These are phyloP conservation scores for Acrobasis repandana DNA, from an alignment of 2,888 invertebrate genomes.

Conservation along the genomic window DNA sequence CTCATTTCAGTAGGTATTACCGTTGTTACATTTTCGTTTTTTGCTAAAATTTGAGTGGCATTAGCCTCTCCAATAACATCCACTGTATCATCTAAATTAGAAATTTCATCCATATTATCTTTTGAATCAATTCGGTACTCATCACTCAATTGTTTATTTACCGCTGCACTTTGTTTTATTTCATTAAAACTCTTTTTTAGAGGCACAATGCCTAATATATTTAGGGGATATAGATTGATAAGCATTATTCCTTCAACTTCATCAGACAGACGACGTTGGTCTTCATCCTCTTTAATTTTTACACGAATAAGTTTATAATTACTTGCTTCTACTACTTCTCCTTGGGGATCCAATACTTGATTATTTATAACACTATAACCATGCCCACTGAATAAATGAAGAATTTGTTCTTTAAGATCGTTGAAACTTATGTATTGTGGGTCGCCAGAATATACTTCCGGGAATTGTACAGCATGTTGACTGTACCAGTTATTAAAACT, in stretches of 20 bases:
- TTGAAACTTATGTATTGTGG: slow-evolving; percentile 17
- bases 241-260: slow-evolving; percentile 52
- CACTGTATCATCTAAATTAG: neutral
- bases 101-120: neutral
- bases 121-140: neutral
- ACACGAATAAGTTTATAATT: slow-evolving; percentile 54
- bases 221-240: slow-evolving; percentile 41
- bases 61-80: neutral
- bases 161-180: neutral
- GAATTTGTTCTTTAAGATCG: neutral
- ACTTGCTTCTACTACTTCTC: slow-evolving; percentile 39
- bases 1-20: neutral
- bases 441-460: slow-evolving; percentile 26
- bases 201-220: slow-evolving; percentile 56
- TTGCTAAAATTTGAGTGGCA: neutral
- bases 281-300: slow-evolving; percentile 39
- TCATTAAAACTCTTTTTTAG: slow-evolving; percentile 40
- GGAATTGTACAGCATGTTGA: neutral
- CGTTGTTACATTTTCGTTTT: neutral
- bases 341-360: slow-evolving; percentile 42
- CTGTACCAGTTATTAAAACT: slow-evolving; percentile 2
- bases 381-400: slow-evolving; percentile 32
- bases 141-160: neutral
- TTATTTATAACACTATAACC: slow-evolving; percentile 40
- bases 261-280: slow-evolving; percentile 38